Conservation (phyloP, 1,140 invertebrate species). For the Panulirus ornatus region DNA sequence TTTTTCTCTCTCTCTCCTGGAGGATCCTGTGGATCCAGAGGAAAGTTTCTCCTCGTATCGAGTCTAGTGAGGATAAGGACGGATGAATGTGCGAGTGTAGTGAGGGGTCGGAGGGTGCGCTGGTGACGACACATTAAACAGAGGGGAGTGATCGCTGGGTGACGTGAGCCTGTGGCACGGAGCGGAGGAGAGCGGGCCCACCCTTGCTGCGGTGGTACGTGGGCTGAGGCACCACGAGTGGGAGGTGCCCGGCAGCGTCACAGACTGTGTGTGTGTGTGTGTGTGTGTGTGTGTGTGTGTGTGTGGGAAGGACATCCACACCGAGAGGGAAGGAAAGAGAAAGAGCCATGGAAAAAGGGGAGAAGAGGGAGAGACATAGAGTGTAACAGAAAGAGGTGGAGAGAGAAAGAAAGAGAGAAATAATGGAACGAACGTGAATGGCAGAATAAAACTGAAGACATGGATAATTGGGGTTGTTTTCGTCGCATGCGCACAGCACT, state of each 20-base stretch:
- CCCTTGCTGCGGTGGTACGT: no score
- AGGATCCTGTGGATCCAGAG: no score
- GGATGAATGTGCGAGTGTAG: neutral
- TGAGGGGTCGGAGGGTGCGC: neutral
- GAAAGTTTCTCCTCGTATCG: no score
- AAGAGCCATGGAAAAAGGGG: neutral
- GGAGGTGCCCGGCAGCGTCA: no score
- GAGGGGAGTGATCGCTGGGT: neutral
- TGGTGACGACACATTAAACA: neutral
- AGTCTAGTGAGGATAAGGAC: no score
- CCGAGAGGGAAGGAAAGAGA: neutral
- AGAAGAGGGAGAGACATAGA: no score
- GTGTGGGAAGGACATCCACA: no score
- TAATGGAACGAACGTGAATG: neutral
- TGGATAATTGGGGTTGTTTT: no score
- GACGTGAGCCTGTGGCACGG: neutral
- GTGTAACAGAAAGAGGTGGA: neutral
- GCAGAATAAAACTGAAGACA: neutral
- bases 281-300: conserved; percentile 22
- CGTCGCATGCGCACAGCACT: no score
- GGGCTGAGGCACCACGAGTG: no score
- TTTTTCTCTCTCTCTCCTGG: no score
- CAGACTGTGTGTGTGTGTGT: conserved; percentile 18
- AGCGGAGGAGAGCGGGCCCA: neutral
- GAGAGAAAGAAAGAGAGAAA: neutral